These are phyloP conservation scores for Leptobrachium ailaonicum DNA, from an alignment of 2,113 vertebrate species.

Conservation along the genomic window DNA sequence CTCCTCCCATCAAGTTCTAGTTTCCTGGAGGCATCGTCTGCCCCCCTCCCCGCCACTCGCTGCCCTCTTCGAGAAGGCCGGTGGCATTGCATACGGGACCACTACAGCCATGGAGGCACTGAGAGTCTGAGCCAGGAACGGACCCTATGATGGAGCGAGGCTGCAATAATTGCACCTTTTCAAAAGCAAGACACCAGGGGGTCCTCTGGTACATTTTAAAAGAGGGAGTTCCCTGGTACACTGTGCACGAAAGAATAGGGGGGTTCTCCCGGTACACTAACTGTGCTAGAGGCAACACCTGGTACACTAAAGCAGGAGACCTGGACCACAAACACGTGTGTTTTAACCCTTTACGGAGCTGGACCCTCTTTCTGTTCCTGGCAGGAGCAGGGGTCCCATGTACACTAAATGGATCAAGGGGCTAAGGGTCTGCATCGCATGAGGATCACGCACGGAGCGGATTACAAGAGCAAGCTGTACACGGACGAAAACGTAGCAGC, in stretches of 20 bases:
- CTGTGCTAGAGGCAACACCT: background rate
- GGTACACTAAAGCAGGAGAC: conserved; percentile 8
- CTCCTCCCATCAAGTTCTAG: background rate
- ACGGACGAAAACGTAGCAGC: background rate
- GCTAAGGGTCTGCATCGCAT: background rate
- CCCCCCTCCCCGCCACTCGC: conserved; percentile 16
- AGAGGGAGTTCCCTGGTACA: conserved; percentile 33
- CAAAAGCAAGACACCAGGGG: background rate
- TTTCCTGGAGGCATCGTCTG: conserved; percentile 20
- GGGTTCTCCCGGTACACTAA: conserved; percentile 25
- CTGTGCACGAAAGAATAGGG: conserved; percentile 18
- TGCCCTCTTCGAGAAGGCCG: conserved; percentile 15
- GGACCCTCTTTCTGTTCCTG: background rate
- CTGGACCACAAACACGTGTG: background rate
- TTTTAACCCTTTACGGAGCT: background rate
- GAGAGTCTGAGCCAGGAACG: background rate
- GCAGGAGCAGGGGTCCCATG: background rate
- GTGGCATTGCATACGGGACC: background rate
- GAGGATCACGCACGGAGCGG: background rate
- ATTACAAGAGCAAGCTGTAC: background rate
- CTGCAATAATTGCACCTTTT: background rate
- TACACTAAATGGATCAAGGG: background rate
- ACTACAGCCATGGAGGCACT: conserved; percentile 10
- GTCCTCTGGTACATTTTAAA: conserved; percentile 26
- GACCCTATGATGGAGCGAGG: background rate